Evolutionary conservation across 2,888 invertebrate genomes (phyloP).

Genomic region (Griposia aprilina): DNA sequence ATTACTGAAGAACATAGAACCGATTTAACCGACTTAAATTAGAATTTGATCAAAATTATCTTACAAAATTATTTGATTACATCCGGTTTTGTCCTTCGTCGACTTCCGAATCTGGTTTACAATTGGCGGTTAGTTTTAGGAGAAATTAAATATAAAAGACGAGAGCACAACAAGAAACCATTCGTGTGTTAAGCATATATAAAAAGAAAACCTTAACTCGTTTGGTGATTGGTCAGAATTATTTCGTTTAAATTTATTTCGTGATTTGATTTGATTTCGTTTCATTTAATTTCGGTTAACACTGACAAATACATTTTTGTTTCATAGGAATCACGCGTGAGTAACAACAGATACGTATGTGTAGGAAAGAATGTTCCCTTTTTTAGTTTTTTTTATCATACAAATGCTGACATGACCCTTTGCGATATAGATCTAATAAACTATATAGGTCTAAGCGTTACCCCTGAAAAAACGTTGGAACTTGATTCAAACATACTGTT

Average conservation of each 20-base stretch:
- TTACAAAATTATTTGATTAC: constrained; percentile 43
- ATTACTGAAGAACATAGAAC: constrained; percentile 10
- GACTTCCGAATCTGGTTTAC: constrained; percentile 24
- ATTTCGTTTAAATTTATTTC: constrained; percentile 62
- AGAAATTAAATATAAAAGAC: neutral
- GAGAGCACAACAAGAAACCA: constrained; percentile 1
- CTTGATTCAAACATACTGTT: constrained; percentile 68
- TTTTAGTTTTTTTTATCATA: constrained; percentile 78
- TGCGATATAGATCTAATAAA: constrained; percentile 67
- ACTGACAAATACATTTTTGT: constrained; percentile 86
- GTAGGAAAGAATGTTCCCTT: constrained; percentile 82
- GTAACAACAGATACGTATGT: constrained; percentile 85
- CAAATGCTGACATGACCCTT: constrained; percentile 69
- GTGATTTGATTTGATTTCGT: constrained; percentile 65
- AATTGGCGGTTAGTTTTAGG: constrained; percentile 56
- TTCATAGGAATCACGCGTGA: constrained; percentile 91
- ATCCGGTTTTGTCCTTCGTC: constrained; percentile 4
- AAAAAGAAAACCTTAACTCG: neutral
- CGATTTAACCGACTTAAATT: constrained; percentile 28
- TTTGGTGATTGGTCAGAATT: constrained; percentile 27
- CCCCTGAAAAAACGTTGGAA: constrained; percentile 58
- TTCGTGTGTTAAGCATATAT: constrained; percentile 13
- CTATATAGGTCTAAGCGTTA: constrained; percentile 67
- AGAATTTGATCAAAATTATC: constrained; percentile 48
- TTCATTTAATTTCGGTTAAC: constrained; percentile 74